phyloP scores from a whole-genome alignment of 2,888 invertebrate species.

The Drosophila anomalipes region DNA sequence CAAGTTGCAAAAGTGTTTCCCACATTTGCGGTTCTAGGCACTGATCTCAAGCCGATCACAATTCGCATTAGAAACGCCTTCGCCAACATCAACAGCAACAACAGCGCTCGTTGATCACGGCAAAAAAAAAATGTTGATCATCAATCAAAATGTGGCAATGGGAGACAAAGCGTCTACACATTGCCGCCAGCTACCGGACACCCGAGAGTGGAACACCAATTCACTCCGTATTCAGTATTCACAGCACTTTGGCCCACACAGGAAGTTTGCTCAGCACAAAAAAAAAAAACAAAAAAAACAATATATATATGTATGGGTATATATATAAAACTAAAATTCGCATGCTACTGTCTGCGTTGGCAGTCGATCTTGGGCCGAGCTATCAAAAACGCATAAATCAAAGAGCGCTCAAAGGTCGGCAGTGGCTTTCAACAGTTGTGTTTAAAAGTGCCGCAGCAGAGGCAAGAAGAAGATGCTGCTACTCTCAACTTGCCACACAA shows the following conservation, averaged over 20 bases:
- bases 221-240: slow-evolving; percentile 11
- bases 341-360: slow-evolving; percentile 49
- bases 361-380: slow-evolving; percentile 39
- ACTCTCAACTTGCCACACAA: slow-evolving; percentile 68
- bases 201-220: slow-evolving; percentile 16
- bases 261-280: slow-evolving; percentile 59
- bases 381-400: slow-evolving; percentile 83
- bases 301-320: background rate
- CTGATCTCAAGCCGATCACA: slow-evolving; percentile 50
- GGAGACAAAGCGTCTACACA: slow-evolving; percentile 57
- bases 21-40: slow-evolving; percentile 34
- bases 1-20: slow-evolving; percentile 32
- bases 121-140: slow-evolving; percentile 39
- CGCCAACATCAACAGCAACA: slow-evolving; percentile 15
- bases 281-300: background rate
- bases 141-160: slow-evolving; percentile 65
- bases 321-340: slow-evolving; percentile 45
- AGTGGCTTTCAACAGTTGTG: slow-evolving; percentile 75
- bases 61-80: slow-evolving; percentile 56
- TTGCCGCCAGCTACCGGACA: slow-evolving; percentile 64
- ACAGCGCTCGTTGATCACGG: slow-evolving; percentile 44
- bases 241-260: slow-evolving; percentile 59
- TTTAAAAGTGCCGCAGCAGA: slow-evolving; percentile 62
- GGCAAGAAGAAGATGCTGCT: slow-evolving; percentile 16
- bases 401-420: slow-evolving; percentile 34